phyloP scores from a whole-genome alignment of 2,797 vertebrate genomes.

The Enteromius viviparus region DNA sequence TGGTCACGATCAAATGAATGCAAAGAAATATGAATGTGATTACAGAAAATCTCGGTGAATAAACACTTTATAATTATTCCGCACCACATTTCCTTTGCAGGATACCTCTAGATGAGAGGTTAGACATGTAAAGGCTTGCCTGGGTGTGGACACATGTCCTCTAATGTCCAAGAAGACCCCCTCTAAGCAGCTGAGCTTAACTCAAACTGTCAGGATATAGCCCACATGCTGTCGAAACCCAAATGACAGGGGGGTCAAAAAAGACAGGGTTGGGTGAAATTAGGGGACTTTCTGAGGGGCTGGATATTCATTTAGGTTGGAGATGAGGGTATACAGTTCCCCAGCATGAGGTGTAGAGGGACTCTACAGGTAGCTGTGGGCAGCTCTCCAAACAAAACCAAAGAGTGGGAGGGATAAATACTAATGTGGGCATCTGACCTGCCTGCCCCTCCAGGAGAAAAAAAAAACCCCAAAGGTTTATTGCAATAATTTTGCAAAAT shows the following conservation, averaged over 20 bases:
- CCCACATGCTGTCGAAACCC: conserved; percentile 71
- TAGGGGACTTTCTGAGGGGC: conserved; percentile 71
- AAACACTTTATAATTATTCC: conserved; percentile 2
- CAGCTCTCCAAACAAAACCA: conserved; percentile 47
- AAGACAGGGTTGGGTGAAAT: conserved; percentile 66
- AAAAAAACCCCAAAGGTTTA: background rate
- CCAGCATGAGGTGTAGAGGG: conserved; percentile 39
- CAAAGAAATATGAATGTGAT: background rate
- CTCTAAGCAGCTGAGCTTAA: conserved; percentile 74
- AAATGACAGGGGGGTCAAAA: conserved; percentile 64
- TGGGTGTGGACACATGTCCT: conserved; percentile 72
- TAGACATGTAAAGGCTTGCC: conserved; percentile 75
- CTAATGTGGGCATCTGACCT: conserved; percentile 62
- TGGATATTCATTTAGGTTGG: conserved; percentile 69
- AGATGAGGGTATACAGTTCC: conserved; percentile 50
- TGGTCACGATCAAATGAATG: background rate
- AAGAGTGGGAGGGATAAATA: conserved; percentile 58
- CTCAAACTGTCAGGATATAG: conserved; percentile 72
- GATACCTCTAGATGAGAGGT: conserved; percentile 64
- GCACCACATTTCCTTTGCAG: conserved; percentile 16
- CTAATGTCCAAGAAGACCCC: conserved; percentile 74
- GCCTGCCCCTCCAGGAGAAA: conserved; percentile 4
- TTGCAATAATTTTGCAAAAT: background rate
- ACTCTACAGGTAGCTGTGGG: conserved; percentile 63
- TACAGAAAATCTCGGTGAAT: conserved; percentile 1